Evolutionary conservation across 2,888 invertebrate species (phyloP), one percentile per base, ranked within the genome.

Genomic region (Hermaeophaga mercurialis): DNA sequence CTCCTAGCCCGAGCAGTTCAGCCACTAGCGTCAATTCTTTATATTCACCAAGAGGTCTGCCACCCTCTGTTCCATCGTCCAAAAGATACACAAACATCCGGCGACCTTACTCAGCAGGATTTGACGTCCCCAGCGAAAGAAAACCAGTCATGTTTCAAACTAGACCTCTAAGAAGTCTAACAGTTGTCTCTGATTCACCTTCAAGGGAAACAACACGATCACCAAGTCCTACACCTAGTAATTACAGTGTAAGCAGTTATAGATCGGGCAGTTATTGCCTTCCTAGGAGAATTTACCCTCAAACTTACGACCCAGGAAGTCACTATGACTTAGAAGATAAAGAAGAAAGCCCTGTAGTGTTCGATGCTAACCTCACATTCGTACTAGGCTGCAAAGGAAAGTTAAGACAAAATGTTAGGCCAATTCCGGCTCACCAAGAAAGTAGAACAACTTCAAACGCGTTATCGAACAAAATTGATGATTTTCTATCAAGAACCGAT

Each of bases 291-390:
- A 79, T 84, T 64, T 90, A 85, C 65, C 90, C 90, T 0, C 88
- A 89, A 77, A 80, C 61, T 73, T 63, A 62, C 49, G 41, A 62
- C 70, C 82, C 47, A 80, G 85, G 62, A 4, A 54, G 43, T 4
- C 67, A 44, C 1, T 73, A 84, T 6, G 88, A 89, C 70, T 72
- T 85, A 34, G 81, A 81, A 36, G 79, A 81, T 1, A 84, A 85
- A 71, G 91, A 90, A 70, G 87, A 88, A 55, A 85, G 90, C 0
- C 88, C 91, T 0, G 89, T 91, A 1, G 86, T 91, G 0, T 89
- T 91, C 65, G 90, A 91, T 70, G 91, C 91, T 0, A 91, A 91
- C 74, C 77, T 91, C 28, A 89, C 89, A 4, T 91, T 91, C 69
- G 85, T 90, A 0, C 80, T 91, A 41, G 90, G 90, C 1, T 85